Base-by-base conservation (phyloP, 2,113 vertebrate species). In the Percina caprodes region DNA sequence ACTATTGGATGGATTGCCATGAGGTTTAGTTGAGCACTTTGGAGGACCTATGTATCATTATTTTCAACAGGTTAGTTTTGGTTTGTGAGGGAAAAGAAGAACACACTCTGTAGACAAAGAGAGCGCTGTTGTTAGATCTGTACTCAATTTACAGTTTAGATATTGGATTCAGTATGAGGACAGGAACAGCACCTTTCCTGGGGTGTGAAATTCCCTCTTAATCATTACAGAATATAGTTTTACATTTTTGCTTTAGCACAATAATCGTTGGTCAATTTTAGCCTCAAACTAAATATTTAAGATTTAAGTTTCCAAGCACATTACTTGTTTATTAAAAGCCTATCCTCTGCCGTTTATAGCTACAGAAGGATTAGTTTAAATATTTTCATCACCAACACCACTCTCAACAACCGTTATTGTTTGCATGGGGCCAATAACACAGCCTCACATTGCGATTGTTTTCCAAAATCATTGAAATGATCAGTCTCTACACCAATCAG, bases 381-480 rank as follows among this genome's bases (percentile, higher is more conserved):
- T 68, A 21, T 0, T 26, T 60, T 24, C 13, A 71, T 26, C 70
- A 33, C 35, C 62, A 72, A 15, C 26, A 51, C 21, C 35, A 19
- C 62, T 30, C 35, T 35, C 33, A 16, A 23, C 7, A 19, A 24
- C 33, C 66, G 46, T 30, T 52, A 45, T n/a, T 58, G 61, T 63
- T 16, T 67, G n/a, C 11, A 54, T 35, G 13, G 24, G 35, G 9
- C 14, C 18, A 51, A 39, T 72, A 66, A 58, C 21, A 13, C 52
- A 46, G 71, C 48, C 11, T 24, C 23, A 15, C 42, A 21, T 18
- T 54, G 23, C 11, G 15, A n/a, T 72, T 62, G 16, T 54, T 80
- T 73, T 71, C 33, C 46, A 51, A 75, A 79, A 49, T 70, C 84
- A 84, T 80, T 82, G 82, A 84, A 85, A 88, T 69, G 42, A 19